Evolutionary conservation across 2,888 invertebrate species (phyloP).

Genomic region (Parelbella ahira): DNA sequence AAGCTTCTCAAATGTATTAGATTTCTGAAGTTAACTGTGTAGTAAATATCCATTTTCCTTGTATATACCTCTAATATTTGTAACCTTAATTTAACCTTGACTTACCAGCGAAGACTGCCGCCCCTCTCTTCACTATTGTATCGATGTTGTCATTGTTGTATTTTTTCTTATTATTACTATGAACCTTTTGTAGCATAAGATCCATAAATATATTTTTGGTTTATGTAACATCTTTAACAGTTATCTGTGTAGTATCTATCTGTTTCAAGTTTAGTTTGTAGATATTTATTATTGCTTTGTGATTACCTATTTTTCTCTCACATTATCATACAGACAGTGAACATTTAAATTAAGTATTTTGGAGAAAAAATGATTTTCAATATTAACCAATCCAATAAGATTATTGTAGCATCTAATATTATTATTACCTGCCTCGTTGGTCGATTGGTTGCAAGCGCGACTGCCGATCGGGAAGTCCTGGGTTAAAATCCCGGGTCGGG

Average conservation of each 20-base stretch:
- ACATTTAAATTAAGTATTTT: too few species aligned
- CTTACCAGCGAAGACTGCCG: conserved; percentile 68
- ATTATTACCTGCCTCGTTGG: too few species aligned
- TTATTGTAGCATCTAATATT: too few species aligned
- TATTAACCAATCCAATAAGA: too few species aligned
- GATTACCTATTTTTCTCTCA: too few species aligned
- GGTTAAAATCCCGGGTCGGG: too few species aligned
- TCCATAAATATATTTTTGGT: conserved; percentile 4
- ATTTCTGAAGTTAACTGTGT: conserved; percentile 16
- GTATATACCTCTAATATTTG: conserved; percentile 37
- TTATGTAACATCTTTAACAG: background rate
- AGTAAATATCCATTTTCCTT: conserved; percentile 39
- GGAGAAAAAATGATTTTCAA: too few species aligned
- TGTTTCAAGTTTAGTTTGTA: conserved; percentile 6
- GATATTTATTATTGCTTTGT: conserved; percentile 2
- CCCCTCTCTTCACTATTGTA: conserved; percentile 79
- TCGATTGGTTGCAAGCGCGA: too few species aligned
- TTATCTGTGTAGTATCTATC: background rate
- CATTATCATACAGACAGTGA: too few species aligned
- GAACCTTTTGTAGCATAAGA: conserved; percentile 13
- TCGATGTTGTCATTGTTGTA: conserved; percentile 70
- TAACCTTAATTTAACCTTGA: conserved; percentile 46
- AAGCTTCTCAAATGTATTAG: conserved; percentile 13
- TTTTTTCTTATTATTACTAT: conserved; percentile 25
- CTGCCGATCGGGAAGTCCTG: too few species aligned